Base-by-base conservation (phyloP, 2,113 vertebrate species). In the Osmerus mordax region DNA sequence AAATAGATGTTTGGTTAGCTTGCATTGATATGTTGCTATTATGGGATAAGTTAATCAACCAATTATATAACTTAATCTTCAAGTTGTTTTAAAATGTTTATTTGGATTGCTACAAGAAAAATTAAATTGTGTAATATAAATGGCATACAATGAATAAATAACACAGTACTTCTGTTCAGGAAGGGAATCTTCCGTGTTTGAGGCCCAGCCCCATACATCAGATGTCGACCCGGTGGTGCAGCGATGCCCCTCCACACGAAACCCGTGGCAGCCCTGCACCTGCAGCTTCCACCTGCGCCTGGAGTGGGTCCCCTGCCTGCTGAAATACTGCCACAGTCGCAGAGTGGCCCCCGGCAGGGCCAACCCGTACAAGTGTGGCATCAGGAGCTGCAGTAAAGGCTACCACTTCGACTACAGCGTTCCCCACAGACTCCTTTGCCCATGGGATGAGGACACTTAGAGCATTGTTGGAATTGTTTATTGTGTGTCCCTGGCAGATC, bases 291-390 rank as follows among this genome's bases (percentile, higher is more conserved):
- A 86, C 0, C 91, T 95, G 63, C 92, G 87, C 81, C 87, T 94
- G 52, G 88, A 92, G 87, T 94, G 94, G 94, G 93, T 94, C 78
- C 94, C 94, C 0, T 95, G 94, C 84, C 85, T 92, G 89, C 90
- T 95, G 52, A 94, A 94, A 72, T 95, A 93, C 84, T 94, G 94
- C 91, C 85, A 77, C 75, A 91, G 88, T 47, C 89, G 89, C 29
- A 25, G 29, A 0, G 93, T 93, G 0, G 70, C 88, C 0, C 53
- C 64, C 0, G 91, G 92, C 67, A 92, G 86, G 61, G 83, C 88
- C 0, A 77, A 84, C 0, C 92, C 94, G 16, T 95, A 94, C 87
- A 94, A 93, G 64, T 95, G 94, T 0, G 94, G 94, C 77, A 95
- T 95, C 85, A 90, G 92, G 72, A 95, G 94, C 87, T 95, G 94